Conservation (phyloP, 2,797 vertebrate species). For the Cercopithecus diana region DNA sequence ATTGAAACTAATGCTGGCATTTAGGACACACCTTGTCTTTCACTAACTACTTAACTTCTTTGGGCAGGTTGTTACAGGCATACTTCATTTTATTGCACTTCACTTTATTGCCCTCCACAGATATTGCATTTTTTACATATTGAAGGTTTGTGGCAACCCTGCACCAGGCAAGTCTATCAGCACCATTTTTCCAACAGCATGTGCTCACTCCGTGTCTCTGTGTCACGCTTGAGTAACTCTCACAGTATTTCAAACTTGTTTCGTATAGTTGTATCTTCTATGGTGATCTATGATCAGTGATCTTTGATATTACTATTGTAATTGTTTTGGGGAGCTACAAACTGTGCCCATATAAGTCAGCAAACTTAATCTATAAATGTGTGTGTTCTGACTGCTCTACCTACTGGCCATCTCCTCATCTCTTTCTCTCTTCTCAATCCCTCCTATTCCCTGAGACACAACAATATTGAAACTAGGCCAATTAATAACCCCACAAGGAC, state of each 20-base stretch:
- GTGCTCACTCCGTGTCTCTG: neutral
- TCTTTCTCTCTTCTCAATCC: neutral
- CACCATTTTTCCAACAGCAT: neutral
- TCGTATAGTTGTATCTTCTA: neutral
- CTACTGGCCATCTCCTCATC: no score
- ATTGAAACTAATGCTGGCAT: neutral
- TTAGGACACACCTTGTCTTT: neutral
- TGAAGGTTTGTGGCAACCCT: neutral
- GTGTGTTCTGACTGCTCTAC: neutral
- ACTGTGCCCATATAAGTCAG: neutral
- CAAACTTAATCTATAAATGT: neutral
- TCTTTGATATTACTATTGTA: neutral
- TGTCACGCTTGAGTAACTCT: neutral
- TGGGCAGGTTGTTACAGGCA: neutral
- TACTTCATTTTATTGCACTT: neutral
- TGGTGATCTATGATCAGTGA: neutral
- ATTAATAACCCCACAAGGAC: neutral
- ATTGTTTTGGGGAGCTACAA: neutral
- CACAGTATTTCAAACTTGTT: neutral
- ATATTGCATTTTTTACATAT: neutral
- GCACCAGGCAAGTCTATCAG: neutral
- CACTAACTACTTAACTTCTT: neutral
- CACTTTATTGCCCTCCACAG: neutral
- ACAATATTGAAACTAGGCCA: neutral
- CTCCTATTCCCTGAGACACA: neutral